Evolutionary conservation across 30 jellyfish, hydroid and myxozoan species (phyloP), one percentile per base, ranked within the genome.

Genomic region (Hydractinia symbiolongicarpus): DNA sequence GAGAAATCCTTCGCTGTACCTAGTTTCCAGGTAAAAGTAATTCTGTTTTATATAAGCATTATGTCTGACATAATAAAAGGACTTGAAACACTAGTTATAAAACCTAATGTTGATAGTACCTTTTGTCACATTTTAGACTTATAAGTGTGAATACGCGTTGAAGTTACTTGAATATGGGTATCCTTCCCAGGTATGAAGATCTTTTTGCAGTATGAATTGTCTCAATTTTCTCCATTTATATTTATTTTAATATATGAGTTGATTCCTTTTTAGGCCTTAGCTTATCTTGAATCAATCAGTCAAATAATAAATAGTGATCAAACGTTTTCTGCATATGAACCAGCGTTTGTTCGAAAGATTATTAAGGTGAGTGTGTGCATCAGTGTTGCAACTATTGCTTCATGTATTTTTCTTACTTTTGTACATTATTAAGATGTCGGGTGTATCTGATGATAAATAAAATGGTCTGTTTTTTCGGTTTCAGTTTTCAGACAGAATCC

Each of bases 251-350:
- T 64, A 7, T 64, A 44, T 64, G 9, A 4, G 19, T 62, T 7
- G 17, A 10, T 8, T 19, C 2, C 56, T 8, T 8, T 74, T 74
- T 30, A 77, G 85, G 76, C 62, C 7, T 50, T 77, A 30, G 85
- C 85, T 52, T 77, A 77, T n/a, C 60, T 77, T 16, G 85, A 77
- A 77, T 53, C 85, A 5, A 77, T 77, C 54, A 56, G 85, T n/a
- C 11, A 8, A 52, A 79, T 54, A 13, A 77, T 77, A 16, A 55
- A 20, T n/a, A 54, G 40, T 5, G 85, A 77, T n/a, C 82, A 58
- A 20, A 20, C 85, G 5, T 54, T 11, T 61, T 15, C 54, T 14
- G 40, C 16, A 13, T 77, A 9, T 77, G 60, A 52, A 54, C 11
- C 21, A 77, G 58, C 16, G 14, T 60, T 77, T 17, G 54, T 55